Percentiles rank a stretch among this genome's conserved stretches.
These are phyloP conservation scores for Silurus asotus DNA, from an alignment of 2,113 vertebrate species.

Conservation along the genomic window DNA sequence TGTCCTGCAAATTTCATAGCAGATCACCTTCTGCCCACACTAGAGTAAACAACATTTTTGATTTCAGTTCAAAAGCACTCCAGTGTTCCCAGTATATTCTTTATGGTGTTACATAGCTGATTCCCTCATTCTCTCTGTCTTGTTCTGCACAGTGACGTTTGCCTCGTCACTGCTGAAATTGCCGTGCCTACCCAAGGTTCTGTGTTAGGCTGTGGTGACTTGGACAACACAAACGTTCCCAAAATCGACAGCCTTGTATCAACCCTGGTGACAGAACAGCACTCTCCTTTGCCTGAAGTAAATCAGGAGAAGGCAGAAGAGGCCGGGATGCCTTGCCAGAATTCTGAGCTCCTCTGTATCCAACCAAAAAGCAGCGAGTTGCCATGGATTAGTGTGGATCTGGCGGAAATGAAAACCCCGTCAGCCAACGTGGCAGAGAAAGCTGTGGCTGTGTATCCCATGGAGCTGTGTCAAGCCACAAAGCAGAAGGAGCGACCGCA, in stretches of 20 bases:
- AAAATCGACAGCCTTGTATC: conserved; percentile 75
- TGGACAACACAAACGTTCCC: conserved; percentile 66
- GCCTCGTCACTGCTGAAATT: conserved; percentile 81
- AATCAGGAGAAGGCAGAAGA: conserved; percentile 48
- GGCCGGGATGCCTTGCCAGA: conserved; percentile 39
- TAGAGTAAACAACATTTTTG: neutral
- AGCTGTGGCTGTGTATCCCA: conserved; percentile 70
- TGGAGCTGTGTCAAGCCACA: conserved; percentile 72
- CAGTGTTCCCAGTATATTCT: neutral
- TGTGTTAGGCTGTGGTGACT: conserved; percentile 76
- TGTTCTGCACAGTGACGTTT: conserved; percentile 70
- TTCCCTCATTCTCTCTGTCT: conserved; percentile 30
- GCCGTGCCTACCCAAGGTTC: conserved; percentile 75
- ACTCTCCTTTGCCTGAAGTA: conserved; percentile 45
- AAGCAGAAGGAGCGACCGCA: conserved; percentile 78
- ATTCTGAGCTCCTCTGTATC: conserved; percentile 41
- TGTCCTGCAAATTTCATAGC: neutral
- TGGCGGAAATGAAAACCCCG: conserved; percentile 70
- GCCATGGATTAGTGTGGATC: conserved; percentile 90
- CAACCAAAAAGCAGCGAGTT: conserved; percentile 56
- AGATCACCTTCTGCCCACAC: neutral
- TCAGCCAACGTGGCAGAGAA: conserved; percentile 52
- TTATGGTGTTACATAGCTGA: neutral
- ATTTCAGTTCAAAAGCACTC: neutral
- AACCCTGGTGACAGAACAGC: conserved; percentile 71